phyloP scores from a whole-genome alignment of 2,888 invertebrate genomes.

The Strigamia transsilvanica region DNA sequence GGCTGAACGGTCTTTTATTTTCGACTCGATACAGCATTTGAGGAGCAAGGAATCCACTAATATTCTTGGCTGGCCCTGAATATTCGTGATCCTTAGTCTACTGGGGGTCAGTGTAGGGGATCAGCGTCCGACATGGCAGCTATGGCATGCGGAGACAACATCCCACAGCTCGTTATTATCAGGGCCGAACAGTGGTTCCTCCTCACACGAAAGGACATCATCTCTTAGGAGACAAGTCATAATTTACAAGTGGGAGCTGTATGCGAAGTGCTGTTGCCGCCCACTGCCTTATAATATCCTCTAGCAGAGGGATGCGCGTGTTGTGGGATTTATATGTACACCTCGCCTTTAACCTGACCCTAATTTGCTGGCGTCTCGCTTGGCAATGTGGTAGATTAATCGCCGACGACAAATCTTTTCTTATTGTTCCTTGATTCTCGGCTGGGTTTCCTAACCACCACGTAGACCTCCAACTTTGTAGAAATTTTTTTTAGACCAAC shows the following conservation, averaged over 20 bases:
- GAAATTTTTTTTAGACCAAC: not conserved
- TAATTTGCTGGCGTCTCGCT: conserved; percentile 51
- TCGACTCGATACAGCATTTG: conserved; percentile 2
- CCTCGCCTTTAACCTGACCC: conserved; percentile 52
- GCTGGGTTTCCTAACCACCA: conserved; percentile 11
- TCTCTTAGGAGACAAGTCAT: conserved; percentile 40
- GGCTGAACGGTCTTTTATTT: conserved; percentile 31
- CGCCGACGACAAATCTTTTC: conserved; percentile 53
- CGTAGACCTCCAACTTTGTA: conserved; percentile 18
- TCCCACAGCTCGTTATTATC: conserved; percentile 47
- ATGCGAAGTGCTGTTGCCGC: conserved; percentile 27
- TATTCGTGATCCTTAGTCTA: not conserved
- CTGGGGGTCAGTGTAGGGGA: conserved; percentile 21
- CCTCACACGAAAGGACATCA: conserved; percentile 42
- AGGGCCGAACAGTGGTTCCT: conserved; percentile 12
- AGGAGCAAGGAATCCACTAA: conserved; percentile 24
- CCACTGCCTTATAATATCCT: conserved; percentile 43
- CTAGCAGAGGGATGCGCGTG: conserved; percentile 22
- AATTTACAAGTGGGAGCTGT: not conserved
- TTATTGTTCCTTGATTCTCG: conserved; percentile 50
- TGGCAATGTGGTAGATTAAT: conserved; percentile 50
- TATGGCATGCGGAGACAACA: conserved; percentile 45
- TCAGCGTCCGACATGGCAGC: conserved; percentile 32
- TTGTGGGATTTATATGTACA: conserved; percentile 48
- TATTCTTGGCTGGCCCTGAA: conserved; percentile 28